phyloP scores from a whole-genome alignment of 2,888 invertebrate genomes.

The Chrysodeixis includens region DNA sequence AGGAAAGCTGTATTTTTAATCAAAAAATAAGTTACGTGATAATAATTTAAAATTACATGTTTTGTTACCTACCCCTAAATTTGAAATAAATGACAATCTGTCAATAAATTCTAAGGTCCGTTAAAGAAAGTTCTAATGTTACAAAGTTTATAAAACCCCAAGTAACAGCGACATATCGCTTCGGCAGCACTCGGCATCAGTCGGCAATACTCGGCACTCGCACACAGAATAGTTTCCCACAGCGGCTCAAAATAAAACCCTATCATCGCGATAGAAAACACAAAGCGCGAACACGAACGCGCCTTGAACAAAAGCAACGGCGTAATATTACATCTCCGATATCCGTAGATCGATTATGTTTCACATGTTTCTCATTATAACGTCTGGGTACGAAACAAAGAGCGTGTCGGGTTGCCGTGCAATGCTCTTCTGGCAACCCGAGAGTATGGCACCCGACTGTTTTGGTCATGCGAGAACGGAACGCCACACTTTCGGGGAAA shows the following conservation, averaged over 20 bases:
- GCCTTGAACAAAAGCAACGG: slow-evolving; percentile 71
- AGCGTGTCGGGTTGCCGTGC: slow-evolving; percentile 78
- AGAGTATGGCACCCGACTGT: slow-evolving; percentile 69
- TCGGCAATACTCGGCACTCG: slow-evolving; percentile 5
- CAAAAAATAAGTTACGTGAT: slow-evolving; percentile 4
- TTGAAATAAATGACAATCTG: slow-evolving; percentile 24
- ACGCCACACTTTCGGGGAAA: slow-evolving; percentile 77
- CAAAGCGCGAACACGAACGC: slow-evolving; percentile 65
- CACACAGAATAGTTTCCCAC: slow-evolving; percentile 61
- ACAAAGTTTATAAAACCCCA: slow-evolving; percentile 42
- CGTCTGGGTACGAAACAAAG: slow-evolving; percentile 87
- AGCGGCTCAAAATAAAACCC: slow-evolving; percentile 65
- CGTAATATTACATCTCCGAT: slow-evolving; percentile 81
- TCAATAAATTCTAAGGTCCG: slow-evolving; percentile 25
- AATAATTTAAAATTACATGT: slow-evolving; percentile 11
- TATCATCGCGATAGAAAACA: slow-evolving; percentile 67
- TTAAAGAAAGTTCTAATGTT: slow-evolving; percentile 52
- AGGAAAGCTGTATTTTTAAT: slow-evolving; percentile 27
- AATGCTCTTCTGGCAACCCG: slow-evolving; percentile 78
- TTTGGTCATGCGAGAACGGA: slow-evolving; percentile 81
- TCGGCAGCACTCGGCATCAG: background rate
- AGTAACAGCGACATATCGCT: slow-evolving; percentile 41
- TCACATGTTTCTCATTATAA: slow-evolving; percentile 87
- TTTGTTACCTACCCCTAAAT: slow-evolving; percentile 20
- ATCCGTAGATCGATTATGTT: slow-evolving; percentile 84